A percentile compares a stretch with the other conserved stretches of the same genome.
Conservation (phyloP, 2,888 invertebrate genomes). For the Cloeon dipterum region DNA sequence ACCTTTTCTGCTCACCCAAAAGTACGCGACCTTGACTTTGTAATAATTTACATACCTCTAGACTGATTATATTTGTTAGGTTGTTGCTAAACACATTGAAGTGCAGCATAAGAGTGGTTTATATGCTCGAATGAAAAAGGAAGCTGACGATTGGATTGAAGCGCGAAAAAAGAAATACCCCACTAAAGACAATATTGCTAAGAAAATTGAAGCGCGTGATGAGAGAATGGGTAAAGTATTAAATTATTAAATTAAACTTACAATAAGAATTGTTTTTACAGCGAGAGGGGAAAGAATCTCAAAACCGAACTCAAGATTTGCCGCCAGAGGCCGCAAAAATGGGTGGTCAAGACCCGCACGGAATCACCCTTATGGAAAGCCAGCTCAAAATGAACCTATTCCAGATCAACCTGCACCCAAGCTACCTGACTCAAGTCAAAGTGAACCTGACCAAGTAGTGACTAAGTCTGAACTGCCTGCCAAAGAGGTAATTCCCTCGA, state of each 20-base stretch:
- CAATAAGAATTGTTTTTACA: background rate
- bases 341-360: background rate
- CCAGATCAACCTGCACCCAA: background rate
- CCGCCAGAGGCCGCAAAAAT: background rate
- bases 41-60: no score
- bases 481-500: no score
- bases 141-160: constrained; percentile 58
- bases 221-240: background rate
- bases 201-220: constrained; percentile 16
- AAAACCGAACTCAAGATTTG: background rate
- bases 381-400: background rate
- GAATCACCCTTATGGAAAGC: background rate
- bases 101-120: constrained; percentile 69
- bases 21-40: no score
- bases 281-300: background rate
- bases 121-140: constrained; percentile 49
- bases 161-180: constrained; percentile 63
- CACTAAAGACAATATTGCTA: constrained; percentile 40
- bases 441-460: no score
- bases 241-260: background rate
- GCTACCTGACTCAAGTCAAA: background rate
- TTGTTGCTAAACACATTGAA: constrained; percentile 51
- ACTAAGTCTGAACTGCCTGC: no score
- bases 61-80: background rate
- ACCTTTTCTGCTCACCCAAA: constrained; percentile 53